Evolutionary conservation across 2,888 invertebrate genomes (phyloP).

Genomic region (Brachyptera putata): DNA sequence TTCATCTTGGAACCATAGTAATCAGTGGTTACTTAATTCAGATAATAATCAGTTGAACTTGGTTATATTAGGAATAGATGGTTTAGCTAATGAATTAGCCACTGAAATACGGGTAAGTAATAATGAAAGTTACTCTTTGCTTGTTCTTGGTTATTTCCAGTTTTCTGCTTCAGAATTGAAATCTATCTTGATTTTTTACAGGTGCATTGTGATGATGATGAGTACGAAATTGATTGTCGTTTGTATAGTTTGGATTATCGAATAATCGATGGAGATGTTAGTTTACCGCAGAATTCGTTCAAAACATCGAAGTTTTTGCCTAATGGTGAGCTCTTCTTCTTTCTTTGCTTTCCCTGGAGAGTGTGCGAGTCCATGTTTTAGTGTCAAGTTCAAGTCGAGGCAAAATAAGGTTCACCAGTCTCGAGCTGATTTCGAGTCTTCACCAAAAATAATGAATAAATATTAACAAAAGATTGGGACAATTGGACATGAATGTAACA

Average conservation of each 20-base stretch:
- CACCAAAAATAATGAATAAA: too few relatives aligned
- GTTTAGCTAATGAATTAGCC: slow-evolving; percentile 81
- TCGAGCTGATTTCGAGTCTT: too few relatives aligned
- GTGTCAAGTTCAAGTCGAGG: too few relatives aligned
- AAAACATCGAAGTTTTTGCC: slow-evolving; percentile 82
- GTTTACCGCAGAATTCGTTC: slow-evolving; percentile 73
- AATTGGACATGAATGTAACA: too few relatives aligned
- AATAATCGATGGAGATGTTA: slow-evolving; percentile 81
- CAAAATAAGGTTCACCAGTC: too few relatives aligned
- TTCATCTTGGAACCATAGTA: slow-evolving; percentile 60
- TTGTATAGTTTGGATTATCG: slow-evolving; percentile 80
- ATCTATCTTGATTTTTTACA: too few relatives aligned
- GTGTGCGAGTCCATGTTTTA: too few relatives aligned
- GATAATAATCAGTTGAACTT: slow-evolving; percentile 76
- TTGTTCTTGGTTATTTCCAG: slow-evolving; percentile 1
- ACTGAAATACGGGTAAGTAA: slow-evolving; percentile 66
- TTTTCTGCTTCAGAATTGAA: too few relatives aligned
- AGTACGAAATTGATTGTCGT: slow-evolving; percentile 74
- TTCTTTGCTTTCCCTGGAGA: too few relatives aligned
- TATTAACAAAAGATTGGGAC: too few relatives aligned
- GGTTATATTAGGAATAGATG: slow-evolving; percentile 81
- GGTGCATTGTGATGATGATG: slow-evolving; percentile 83
- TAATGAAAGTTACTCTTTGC: not conserved
- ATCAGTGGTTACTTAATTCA: slow-evolving; percentile 60
- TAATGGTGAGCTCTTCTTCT: slow-evolving; percentile 77